A percentile compares a stretch with the other conserved stretches of the same genome.
Evolutionary conservation across 2,797 vertebrate genomes (phyloP).

Genomic region (Cossypha dichroa): DNA sequence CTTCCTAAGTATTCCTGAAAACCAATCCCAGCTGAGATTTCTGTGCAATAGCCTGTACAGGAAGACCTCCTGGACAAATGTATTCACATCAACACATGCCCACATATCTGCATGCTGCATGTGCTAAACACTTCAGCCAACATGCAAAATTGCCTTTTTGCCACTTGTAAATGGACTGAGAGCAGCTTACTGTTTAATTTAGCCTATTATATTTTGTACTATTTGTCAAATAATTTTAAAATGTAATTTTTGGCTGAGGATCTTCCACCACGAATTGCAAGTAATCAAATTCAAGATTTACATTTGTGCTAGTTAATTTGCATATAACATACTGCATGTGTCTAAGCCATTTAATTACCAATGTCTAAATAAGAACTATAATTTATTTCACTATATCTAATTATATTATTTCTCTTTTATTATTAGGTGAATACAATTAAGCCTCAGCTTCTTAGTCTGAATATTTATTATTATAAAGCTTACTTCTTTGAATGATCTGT

Average conservation of each 20-base stretch:
- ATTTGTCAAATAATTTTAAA: not conserved
- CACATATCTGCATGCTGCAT: not conserved
- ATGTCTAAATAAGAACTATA: not conserved
- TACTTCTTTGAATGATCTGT: not conserved
- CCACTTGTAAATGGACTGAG: not conserved
- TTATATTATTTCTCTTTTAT: not conserved
- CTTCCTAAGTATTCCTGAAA: not conserved
- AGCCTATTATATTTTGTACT: not conserved
- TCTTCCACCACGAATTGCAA: not conserved
- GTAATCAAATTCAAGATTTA: not conserved
- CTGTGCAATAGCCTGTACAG: not conserved
- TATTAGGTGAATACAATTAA: not conserved
- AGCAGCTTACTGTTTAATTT: not conserved
- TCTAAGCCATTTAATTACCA: not conserved
- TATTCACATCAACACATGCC: not conserved
- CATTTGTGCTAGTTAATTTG: not conserved
- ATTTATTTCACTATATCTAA: not conserved
- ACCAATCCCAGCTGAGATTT: not conserved
- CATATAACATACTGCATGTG: not conserved
- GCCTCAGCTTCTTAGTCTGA: not conserved
- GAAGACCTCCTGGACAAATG: not conserved
- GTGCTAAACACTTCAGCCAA: not conserved
- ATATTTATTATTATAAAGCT: not conserved
- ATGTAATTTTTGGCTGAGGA: not conserved
- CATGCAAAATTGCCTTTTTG: not conserved